Base-by-base conservation (phyloP, 2,888 invertebrate species). In the Cistogaster globosa region DNA sequence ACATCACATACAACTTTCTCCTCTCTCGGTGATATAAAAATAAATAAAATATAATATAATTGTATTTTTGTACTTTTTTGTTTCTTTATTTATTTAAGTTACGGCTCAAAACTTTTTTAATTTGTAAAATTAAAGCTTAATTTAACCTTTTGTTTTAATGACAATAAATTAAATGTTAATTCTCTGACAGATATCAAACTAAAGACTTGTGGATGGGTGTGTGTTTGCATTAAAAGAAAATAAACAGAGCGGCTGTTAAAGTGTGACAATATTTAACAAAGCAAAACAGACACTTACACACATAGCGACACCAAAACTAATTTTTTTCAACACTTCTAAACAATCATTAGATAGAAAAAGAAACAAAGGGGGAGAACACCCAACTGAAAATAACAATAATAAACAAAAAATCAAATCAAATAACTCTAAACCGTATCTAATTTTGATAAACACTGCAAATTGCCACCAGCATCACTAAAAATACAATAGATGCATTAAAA, bases 401-500 rank as follows among this genome's bases (percentile, higher is more conserved):
- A 26, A 18, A 4, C 4, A 22, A 68, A 51, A 12, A 65, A 65
- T 11, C 58, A 11, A 42, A 14, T 42, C 60, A 82, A 77, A 69
- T 48, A 85, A 55, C 69, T 74, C 60, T 63, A 78, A 69, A 74
- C 85, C 82, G 85, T 69, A 85, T 82, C 82, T 78, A 85, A 82
- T 81, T 82, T 78, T 67, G 62, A 63, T 78, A 68, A 81, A 82
- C 77, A 82, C 62, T 78, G 48, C 45, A 78, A 77, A 77, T 71
- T 65, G 76, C 82, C 69, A 81, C 82, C 69, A 81, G 14, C 67
- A 45, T 53, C 42, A 53, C 14, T n/a, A 48, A 22, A 36, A 77
- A 16, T 8, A 32, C 9, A 53, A 14, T 63, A 60, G 4, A 20
- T 18, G 18, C 51, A 26, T 48, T 42, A 1, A 32, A 38, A 51